Base-by-base conservation (phyloP, 2,888 invertebrate genomes). In the Octodonta nipae region DNA sequence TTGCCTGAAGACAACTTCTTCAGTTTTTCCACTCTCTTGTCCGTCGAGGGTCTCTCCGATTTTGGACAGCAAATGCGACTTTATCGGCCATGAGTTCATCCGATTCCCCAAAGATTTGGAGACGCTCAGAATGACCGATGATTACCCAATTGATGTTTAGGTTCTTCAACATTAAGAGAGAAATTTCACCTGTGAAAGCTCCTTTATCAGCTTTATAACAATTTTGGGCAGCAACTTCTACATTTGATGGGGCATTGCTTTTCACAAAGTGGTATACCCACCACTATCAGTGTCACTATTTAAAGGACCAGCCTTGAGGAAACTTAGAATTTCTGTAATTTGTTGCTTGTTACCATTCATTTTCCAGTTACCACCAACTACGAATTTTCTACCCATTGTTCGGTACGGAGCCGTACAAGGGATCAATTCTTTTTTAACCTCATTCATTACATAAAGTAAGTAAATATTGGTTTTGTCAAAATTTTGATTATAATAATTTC, bases 321-420 rank as follows among this genome's bases (percentile, higher is more conserved):
- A 78, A 29, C 73, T 72, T 33, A 86, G 70, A 40, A 96, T 88
- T 40, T 77, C 83, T 42, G 78, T 74, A 41, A 92, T 86, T 46
- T 76, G 73, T 38, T 73, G 71, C 60, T 88, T 89, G 49, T 73
- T 78, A 27, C 96, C 96, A 60, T 98, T 98, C 96, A 98, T 92
- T 67, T 98, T 98, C 98, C 96, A 98, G 70, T 98, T 99, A 33
- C 98, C 98, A 48, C 98, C 98, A 55, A 98, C 95, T 56, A 93
- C 89, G 65, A 98, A 98, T 73, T 85, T 89, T 49, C 96, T 78
- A 22, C 39, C 45, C 47, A 47, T 47, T 26, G 8, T 30, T 12
- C 30, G 29, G 24, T 33, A 36, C 36, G n/a, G n/a, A n/a, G n/a
- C n/a, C n/a, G n/a, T n/a, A n/a, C n/a, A n/a, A n/a, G n/a, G n/a